Evolutionary conservation across 2,797 vertebrate species (phyloP), one percentile per base, ranked within the genome.

Genomic region (Pseudochaenichthys georgianus): DNA sequence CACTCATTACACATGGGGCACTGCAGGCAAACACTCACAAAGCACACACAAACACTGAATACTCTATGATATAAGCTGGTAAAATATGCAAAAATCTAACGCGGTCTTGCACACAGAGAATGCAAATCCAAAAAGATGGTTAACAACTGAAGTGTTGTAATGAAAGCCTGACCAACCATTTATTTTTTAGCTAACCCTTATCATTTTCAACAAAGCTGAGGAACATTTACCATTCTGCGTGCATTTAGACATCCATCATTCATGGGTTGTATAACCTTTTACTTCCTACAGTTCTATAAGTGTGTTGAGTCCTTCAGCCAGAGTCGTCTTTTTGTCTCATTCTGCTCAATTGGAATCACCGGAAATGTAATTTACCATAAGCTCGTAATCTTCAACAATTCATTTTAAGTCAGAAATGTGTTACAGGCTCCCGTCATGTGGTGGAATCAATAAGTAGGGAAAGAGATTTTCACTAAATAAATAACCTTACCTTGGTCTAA

Each of bases 401-500:
- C 74, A 87, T 93, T 93, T 89, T 93, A 79, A 78, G 41, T 34
- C 41, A 73, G 75, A 82, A 84, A 88, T 75, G 84, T 80, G 85
- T 84, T 86, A 82, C 87, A 75, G 66, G 63, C 64, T 62, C 77
- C 38, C 68, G 57, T 73, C 54, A 17, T 89, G 79, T 85, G 83
- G 70, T 57, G 52, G 70, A 89, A 88, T 92, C 86, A 90, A 89
- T 89, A 77, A 89, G 66, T 75, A 59, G 58, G 58, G 77, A 89
- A 89, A 89, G 74, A 79, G 70, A 89, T 93, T 94, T 93, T 85
- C 87, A 89, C 78, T 54, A 80, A 80, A 81, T 54, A 85, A 90
- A 89, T 64, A 76, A 71, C 70, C 70, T 83, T 83, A 83, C 77
- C 77, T 68, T 58, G 55, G 82, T 87, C 89, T 90, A 93, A 95